Percentiles rank a stretch among this genome's conserved stretches.
Evolutionary conservation across 37 sponge, comb jelly and placozoan genomes (phyloP).

Genomic region (Petrosia ficiformis): DNA sequence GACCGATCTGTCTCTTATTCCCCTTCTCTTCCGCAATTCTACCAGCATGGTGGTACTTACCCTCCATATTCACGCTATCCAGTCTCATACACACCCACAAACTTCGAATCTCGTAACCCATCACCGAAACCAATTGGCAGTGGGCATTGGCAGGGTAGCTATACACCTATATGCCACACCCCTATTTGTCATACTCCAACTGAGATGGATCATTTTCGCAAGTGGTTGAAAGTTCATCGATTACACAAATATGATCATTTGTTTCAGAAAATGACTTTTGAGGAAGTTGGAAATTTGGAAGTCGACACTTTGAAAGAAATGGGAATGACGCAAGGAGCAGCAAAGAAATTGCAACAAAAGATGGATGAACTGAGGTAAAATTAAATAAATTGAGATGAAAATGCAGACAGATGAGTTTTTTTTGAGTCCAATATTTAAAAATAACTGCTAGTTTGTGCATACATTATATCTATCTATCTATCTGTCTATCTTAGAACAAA

Average conservation of each 20-base stretch:
- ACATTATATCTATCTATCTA: background rate
- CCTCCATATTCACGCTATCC: constrained; percentile 4
- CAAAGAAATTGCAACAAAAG: constrained; percentile 65
- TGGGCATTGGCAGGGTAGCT: constrained; percentile 13
- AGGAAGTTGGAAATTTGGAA: constrained; percentile 55
- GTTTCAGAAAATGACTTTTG: constrained; percentile 60
- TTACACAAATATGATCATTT: constrained; percentile 69
- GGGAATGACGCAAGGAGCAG: constrained; percentile 76
- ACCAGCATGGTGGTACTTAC: background rate
- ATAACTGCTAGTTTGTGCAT: background rate
- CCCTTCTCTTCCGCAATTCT: background rate
- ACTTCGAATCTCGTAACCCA: constrained; percentile 13
- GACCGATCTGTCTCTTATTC: background rate
- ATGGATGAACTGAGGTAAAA: constrained; percentile 64
- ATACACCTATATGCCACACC: constrained; percentile 5
- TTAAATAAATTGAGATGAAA: background rate
- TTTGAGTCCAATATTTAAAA: no score
- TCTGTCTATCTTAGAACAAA: background rate
- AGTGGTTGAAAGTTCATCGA: constrained; percentile 69
- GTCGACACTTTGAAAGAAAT: constrained; percentile 39
- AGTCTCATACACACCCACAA: background rate
- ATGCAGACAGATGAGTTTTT: no score
- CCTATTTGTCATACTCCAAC: constrained; percentile 18
- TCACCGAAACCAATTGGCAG: background rate
- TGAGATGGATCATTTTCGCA: constrained; percentile 40